These are phyloP conservation scores for Anoplolepis gracilipes DNA, from an alignment of 1,140 invertebrate species.

Conservation along the genomic window DNA sequence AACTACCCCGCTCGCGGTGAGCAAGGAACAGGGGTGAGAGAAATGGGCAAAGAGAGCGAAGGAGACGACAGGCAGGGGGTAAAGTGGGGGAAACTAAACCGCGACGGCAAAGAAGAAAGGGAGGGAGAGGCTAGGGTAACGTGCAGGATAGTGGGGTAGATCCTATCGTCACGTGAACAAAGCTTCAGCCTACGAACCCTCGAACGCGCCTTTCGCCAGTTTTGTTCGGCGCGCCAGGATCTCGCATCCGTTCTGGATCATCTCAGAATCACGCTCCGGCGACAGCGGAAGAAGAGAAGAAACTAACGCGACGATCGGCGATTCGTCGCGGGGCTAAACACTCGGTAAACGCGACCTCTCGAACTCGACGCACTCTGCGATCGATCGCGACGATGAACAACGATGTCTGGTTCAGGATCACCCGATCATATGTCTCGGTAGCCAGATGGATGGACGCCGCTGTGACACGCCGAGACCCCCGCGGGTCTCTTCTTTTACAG, in stretches of 20 bases:
- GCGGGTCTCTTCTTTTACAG: too few species aligned
- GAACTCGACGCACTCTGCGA: constrained; percentile 23
- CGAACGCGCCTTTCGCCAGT: constrained; percentile 39
- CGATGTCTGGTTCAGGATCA: neutral
- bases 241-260: neutral
- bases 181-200: neutral
- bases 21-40: constrained; percentile 18
- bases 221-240: neutral
- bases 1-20: constrained; percentile 74
- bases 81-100: constrained; percentile 42
- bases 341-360: constrained; percentile 1
- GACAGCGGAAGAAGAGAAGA: neutral
- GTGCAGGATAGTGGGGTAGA: constrained; percentile 50
- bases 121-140: constrained; percentile 19
- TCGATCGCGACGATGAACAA: constrained; percentile 2
- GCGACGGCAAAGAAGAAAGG: constrained; percentile 1
- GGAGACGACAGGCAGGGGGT: neutral
- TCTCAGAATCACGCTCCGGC: neutral
- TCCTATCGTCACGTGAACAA: constrained; percentile 44
- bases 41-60: neutral
- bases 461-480: too few species aligned
- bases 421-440: neutral
- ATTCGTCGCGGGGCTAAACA: neutral
- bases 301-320: too few species aligned
- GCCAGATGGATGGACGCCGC: neutral